Evolutionary conservation across 2,113 vertebrate genomes (phyloP).

Genomic region (Phoenicopterus ruber): DNA sequence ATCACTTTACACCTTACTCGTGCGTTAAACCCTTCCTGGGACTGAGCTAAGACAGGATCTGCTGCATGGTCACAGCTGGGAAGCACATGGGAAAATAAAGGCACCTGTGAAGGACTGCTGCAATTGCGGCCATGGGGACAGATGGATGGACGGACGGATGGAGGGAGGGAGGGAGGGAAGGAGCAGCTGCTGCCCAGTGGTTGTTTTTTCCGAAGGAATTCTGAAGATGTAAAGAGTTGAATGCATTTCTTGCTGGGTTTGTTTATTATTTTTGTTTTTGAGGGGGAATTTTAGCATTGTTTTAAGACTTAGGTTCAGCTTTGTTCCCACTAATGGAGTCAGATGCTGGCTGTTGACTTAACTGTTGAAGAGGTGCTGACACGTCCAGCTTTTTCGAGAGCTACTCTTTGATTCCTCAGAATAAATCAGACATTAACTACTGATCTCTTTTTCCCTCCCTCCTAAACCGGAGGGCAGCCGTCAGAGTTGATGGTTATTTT

Average conservation of each 20-base stretch:
- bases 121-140: neutral
- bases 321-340: neutral
- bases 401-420: neutral
- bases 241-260: slow-evolving; percentile 15
- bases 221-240: neutral
- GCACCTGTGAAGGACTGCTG: neutral
- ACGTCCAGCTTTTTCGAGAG: neutral
- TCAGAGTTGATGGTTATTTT: neutral
- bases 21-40: neutral
- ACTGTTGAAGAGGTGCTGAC: neutral
- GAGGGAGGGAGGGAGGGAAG: neutral
- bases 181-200: neutral
- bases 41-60: neutral
- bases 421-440: neutral
- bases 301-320: neutral
- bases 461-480: neutral
- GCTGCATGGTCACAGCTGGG: neutral
- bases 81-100: neutral
- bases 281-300: neutral
- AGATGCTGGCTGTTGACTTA: neutral
- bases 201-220: neutral
- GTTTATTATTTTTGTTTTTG: neutral
- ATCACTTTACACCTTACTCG: neutral
- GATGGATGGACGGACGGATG: neutral
- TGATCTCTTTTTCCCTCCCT: neutral